Evolutionary conservation across 1,140 invertebrate genomes (phyloP).

Genomic region (Parasteatoda tepidariorum): DNA sequence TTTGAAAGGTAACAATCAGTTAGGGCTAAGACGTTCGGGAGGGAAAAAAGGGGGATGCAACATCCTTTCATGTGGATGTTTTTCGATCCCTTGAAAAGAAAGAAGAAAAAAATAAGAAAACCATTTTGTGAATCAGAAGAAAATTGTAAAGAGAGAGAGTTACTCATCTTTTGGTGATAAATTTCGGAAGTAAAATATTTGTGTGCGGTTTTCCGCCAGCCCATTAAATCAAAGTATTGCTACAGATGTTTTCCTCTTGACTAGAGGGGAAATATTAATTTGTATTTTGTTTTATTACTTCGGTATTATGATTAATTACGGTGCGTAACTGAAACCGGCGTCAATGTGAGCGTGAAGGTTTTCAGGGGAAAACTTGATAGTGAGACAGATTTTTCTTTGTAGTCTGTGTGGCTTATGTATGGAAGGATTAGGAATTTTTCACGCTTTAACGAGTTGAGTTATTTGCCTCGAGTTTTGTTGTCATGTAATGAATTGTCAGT

Average conservation of each 20-base stretch:
- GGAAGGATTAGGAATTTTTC: background rate
- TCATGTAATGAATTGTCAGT: too few species aligned
- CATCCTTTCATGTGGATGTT: background rate
- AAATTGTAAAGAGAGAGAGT: background rate
- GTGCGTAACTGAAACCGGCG: background rate
- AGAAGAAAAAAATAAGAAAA: background rate
- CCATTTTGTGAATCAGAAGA: background rate
- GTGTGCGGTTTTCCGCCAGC: background rate
- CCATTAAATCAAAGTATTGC: background rate
- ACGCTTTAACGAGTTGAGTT: too few species aligned
- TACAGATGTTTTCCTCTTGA: background rate
- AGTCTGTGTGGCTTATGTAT: background rate
- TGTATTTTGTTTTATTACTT: background rate
- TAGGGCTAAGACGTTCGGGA: background rate
- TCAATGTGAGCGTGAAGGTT: background rate
- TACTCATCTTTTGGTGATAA: background rate
- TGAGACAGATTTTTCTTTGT: background rate
- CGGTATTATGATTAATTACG: background rate
- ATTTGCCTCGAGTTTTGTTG: too few species aligned
- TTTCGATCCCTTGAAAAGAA: background rate
- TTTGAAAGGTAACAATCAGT: constrained; percentile 25
- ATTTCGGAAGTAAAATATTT: background rate
- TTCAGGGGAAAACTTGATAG: background rate
- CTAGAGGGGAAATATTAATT: background rate
- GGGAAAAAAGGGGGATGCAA: background rate